These are phyloP conservation scores for Rhinolophus ferrumequinum DNA, from an alignment of 2,113 vertebrate genomes.

Conservation along the genomic window DNA sequence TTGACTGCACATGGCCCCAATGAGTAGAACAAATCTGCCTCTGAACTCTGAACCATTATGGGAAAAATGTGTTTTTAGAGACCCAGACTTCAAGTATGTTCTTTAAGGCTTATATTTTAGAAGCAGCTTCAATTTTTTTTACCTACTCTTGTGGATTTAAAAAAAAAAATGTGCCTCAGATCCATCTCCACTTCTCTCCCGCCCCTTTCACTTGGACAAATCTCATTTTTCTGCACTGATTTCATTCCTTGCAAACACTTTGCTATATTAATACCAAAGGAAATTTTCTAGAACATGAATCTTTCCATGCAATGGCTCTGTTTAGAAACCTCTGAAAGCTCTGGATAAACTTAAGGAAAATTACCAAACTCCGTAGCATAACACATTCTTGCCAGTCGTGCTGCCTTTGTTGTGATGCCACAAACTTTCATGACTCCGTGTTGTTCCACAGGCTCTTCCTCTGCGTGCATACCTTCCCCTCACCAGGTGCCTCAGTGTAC, in stretches of 20 bases:
- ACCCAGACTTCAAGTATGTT: not conserved
- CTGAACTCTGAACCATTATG: not conserved
- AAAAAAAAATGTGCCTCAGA: not conserved
- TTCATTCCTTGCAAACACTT: not conserved
- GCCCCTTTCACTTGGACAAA: not conserved
- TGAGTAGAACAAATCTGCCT: not conserved
- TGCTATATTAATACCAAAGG: not conserved
- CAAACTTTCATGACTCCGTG: accelerated
- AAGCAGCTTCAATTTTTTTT: not conserved
- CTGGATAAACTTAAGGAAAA: not conserved
- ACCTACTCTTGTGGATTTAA: not conserved
- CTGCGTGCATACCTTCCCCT: not conserved
- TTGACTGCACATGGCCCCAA: not conserved
- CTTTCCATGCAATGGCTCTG: not conserved
- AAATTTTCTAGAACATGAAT: not conserved
- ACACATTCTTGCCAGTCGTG: no score
- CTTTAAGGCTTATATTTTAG: not conserved
- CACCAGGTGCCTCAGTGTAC: not conserved
- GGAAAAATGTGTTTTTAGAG: not conserved
- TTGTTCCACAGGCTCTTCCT: not conserved
- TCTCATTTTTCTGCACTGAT: not conserved
- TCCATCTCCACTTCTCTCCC: not conserved
- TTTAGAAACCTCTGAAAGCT: not conserved
- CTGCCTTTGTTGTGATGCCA: not conserved
- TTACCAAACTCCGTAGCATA: not conserved